These are phyloP conservation scores for Synanthedon andrenaeformis DNA, from an alignment of 2,888 invertebrate species.

Conservation along the genomic window DNA sequence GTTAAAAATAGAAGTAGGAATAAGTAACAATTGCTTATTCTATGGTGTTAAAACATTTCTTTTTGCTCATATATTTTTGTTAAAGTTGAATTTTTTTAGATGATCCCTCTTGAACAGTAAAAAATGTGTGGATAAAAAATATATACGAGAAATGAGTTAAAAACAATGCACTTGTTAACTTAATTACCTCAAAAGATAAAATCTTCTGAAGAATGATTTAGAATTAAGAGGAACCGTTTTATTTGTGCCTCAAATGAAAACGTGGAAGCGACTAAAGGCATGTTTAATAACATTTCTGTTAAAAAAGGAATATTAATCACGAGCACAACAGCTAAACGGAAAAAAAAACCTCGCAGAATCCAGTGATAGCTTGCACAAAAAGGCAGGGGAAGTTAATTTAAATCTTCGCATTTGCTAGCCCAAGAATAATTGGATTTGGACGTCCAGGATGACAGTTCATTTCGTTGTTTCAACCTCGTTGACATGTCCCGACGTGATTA, in stretches of 20 bases:
- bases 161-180: background rate
- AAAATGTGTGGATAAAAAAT: no score
- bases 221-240: background rate
- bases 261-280: background rate
- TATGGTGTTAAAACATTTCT: no score
- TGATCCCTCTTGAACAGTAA: no score
- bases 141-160: no score
- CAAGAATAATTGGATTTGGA: slow-evolving; percentile 64
- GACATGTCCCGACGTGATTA: slow-evolving; percentile 59
- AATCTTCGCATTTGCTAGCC: slow-evolving; percentile 53
- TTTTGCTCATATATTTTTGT: no score
- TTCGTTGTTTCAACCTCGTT: slow-evolving; percentile 51
- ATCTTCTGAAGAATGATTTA: background rate
- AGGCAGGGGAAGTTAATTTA: slow-evolving; percentile 44
- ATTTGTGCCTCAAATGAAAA: background rate
- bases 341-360: slow-evolving; percentile 23
- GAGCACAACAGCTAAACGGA: slow-evolving; percentile 6
- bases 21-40: no score
- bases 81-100: no score
- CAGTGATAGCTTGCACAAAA: slow-evolving; percentile 14
- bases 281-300: background rate
- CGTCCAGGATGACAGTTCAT: slow-evolving; percentile 65
- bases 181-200: background rate
- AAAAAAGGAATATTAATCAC: slow-evolving; percentile 42
- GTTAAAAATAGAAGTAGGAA: no score